A percentile compares a stretch with the other conserved stretches of the same genome.
These are phyloP conservation scores for Manis pentadactyla DNA, from an alignment of 2,797 vertebrate species.

Conservation along the genomic window DNA sequence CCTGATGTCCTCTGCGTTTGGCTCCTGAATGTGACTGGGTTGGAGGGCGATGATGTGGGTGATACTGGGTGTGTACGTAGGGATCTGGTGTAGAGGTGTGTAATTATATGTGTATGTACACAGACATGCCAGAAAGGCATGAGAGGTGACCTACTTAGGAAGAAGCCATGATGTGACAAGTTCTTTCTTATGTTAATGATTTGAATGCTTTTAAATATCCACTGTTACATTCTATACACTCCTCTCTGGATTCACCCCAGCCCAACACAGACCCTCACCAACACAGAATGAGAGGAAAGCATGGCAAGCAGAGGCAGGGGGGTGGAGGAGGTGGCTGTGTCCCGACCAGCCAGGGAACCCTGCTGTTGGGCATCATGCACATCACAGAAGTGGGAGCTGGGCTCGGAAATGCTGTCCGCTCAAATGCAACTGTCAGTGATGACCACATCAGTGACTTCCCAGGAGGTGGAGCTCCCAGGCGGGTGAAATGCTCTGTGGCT, in stretches of 20 bases:
- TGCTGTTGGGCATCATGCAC: background rate
- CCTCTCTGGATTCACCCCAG: background rate
- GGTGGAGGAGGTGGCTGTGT: background rate
- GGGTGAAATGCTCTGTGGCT: background rate
- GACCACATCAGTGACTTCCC: background rate
- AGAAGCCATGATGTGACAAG: background rate
- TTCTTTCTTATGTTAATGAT: background rate
- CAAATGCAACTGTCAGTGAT: background rate
- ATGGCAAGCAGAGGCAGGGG: background rate
- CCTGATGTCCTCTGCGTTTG: slow-evolving; percentile 16
- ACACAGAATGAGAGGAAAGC: background rate
- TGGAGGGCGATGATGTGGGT: background rate
- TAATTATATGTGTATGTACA: background rate
- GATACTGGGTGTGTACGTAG: background rate
- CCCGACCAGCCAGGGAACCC: background rate
- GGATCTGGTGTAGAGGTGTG: background rate
- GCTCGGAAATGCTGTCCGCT: background rate
- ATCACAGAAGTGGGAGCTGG: background rate
- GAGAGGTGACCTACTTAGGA: background rate
- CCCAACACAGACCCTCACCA: background rate
- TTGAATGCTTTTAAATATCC: background rate
- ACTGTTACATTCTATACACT: background rate
- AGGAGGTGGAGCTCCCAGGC: background rate
- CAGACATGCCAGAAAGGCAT: background rate
- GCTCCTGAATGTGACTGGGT: slow-evolving; percentile 13